phyloP scores from a whole-genome alignment of 1,140 invertebrate species.

The Eurytemora carolleeae region DNA sequence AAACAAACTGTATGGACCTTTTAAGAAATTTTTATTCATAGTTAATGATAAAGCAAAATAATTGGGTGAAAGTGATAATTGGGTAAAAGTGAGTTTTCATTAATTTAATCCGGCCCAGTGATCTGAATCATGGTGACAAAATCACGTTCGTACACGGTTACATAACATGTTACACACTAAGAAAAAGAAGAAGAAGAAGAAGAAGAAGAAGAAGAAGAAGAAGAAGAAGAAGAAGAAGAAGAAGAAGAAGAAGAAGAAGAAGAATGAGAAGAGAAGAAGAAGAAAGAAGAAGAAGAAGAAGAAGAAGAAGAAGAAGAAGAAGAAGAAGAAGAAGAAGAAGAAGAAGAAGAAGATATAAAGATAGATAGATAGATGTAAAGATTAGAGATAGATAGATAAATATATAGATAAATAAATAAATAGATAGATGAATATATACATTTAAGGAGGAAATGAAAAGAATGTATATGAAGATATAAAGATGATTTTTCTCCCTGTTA shows the following conservation, averaged over 20 bases:
- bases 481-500: no score
- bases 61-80: neutral
- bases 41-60: neutral
- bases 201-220: neutral
- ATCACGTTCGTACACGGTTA: no score
- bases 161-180: no score
- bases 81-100: neutral
- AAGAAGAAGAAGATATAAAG: no score
- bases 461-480: no score
- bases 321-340: no score
- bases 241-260: neutral
- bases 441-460: no score
- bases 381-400: no score
- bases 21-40: neutral
- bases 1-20: neutral
- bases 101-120: neutral
- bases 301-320: no score
- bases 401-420: no score
- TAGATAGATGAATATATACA: no score
- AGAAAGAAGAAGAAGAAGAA: neutral
- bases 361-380: no score
- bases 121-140: neutral
- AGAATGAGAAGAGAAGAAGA: neutral
- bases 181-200: slow-evolving; percentile 4
- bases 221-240: neutral